Evolutionary conservation across 2,113 vertebrate species (phyloP).

Genomic region (Telmatochromis sp.): DNA sequence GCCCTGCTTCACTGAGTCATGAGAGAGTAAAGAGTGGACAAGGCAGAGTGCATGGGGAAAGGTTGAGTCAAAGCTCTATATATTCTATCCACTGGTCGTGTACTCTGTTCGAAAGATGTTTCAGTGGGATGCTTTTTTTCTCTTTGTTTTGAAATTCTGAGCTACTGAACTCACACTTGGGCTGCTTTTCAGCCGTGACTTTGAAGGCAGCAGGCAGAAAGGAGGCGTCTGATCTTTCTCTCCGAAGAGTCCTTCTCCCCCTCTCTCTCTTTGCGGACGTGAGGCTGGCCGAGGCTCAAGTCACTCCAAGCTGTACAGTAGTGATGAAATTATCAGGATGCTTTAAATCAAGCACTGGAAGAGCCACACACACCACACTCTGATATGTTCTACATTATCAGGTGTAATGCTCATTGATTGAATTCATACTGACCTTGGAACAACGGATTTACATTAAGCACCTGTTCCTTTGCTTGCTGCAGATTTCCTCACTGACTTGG

Average conservation of each 20-base stretch:
- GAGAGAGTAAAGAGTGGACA: neutral
- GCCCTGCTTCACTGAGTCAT: neutral
- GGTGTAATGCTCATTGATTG: neutral
- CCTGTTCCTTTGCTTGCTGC: neutral
- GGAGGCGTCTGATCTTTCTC: conserved; percentile 60
- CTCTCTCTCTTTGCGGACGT: conserved; percentile 10
- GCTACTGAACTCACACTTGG: conserved; percentile 48
- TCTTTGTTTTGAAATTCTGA: conserved; percentile 63
- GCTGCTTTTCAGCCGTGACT: conserved; percentile 60
- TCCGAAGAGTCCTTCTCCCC: conserved; percentile 21
- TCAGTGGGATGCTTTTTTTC: conserved; percentile 26
- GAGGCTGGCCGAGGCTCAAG: conserved; percentile 35
- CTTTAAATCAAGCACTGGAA: neutral
- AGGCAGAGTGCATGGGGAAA: neutral
- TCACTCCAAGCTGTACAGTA: conserved; percentile 14
- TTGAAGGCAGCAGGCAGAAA: conserved; percentile 62
- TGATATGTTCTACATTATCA: neutral
- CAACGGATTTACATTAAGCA: conserved; percentile 7
- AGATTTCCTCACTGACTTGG: neutral
- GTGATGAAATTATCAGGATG: conserved; percentile 32
- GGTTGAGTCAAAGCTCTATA: conserved; percentile 6
- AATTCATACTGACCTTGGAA: neutral
- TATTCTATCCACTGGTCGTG: conserved; percentile 7
- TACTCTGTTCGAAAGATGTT: conserved; percentile 20
- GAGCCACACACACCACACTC: neutral